A percentile compares a stretch with the other conserved stretches of the same genome.
These are phyloP conservation scores for Cyanoderma ruficeps DNA, from an alignment of 2,113 vertebrate genomes.

Conservation along the genomic window DNA sequence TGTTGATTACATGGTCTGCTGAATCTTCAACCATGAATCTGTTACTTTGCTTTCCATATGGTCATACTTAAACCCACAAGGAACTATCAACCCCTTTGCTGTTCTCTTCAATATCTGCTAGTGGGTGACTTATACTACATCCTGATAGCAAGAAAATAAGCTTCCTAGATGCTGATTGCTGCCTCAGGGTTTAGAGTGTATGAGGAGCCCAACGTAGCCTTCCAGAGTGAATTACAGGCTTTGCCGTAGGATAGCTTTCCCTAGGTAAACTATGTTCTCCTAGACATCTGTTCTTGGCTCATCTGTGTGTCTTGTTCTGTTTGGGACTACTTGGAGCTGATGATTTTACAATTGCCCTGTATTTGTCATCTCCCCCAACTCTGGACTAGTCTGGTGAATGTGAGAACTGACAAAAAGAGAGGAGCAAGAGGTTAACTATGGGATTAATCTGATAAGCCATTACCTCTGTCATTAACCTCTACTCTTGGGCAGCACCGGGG, in stretches of 20 bases:
- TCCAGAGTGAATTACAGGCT: neutral
- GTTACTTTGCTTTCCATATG: neutral
- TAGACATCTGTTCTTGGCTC: neutral
- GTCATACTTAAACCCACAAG: neutral
- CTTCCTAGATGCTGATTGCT: neutral
- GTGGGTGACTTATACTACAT: neutral
- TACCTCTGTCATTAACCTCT: neutral
- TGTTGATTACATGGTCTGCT: neutral
- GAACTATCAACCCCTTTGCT: neutral
- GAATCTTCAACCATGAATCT: neutral
- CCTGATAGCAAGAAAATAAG: neutral
- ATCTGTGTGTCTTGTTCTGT: neutral
- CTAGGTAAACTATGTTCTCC: neutral
- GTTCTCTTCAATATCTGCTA: neutral
- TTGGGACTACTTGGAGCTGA: neutral
- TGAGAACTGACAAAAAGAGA: neutral
- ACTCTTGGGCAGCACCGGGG: neutral
- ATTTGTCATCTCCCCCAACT: neutral
- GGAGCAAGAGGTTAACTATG: neutral
- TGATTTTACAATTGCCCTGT: neutral
- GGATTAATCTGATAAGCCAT: neutral
- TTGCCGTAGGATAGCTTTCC: neutral
- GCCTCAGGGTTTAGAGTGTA: neutral
- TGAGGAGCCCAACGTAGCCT: neutral
- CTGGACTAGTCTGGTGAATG: neutral